Evolutionary conservation across 2,797 vertebrate species (phyloP).

Genomic region (Spheniscus humboldti): DNA sequence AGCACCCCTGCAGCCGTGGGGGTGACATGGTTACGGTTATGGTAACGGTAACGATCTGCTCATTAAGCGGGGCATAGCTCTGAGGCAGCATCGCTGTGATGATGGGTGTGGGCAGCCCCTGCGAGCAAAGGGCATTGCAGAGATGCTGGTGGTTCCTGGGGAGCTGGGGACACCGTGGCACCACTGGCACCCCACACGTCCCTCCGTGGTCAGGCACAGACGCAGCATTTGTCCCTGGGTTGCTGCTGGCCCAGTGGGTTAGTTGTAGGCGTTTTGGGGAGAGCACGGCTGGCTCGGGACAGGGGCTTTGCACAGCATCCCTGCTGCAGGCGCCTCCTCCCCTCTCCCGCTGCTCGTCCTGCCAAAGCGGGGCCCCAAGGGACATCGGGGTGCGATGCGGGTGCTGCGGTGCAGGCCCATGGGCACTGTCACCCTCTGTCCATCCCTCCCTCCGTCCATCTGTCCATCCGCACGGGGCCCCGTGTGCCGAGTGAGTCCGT

Average conservation of each 20-base stretch:
- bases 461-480: not conserved
- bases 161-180: not conserved
- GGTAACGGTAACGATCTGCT: rapidly evolving
- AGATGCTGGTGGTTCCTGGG: not conserved
- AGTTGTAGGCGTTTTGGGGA: not conserved
- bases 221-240: not conserved
- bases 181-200: rapidly evolving
- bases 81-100: not conserved
- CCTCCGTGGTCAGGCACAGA: not conserved
- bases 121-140: not conserved
- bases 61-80: not conserved
- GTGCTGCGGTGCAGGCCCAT: rapidly evolving
- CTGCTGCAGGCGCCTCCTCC: not conserved
- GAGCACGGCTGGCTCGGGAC: not conserved
- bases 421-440: not conserved
- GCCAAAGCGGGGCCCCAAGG: not conserved
- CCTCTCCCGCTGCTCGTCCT: not conserved
- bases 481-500: not conserved
- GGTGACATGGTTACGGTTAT: rapidly evolving
- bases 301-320: not conserved
- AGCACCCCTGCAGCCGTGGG: not conserved
- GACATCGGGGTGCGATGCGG: rapidly evolving
- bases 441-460: not conserved
- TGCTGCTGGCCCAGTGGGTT: rapidly evolving
- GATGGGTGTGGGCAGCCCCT: not conserved